Evolutionary conservation across 2,797 vertebrate species (phyloP).

Genomic region (Vespertilio murinus): DNA sequence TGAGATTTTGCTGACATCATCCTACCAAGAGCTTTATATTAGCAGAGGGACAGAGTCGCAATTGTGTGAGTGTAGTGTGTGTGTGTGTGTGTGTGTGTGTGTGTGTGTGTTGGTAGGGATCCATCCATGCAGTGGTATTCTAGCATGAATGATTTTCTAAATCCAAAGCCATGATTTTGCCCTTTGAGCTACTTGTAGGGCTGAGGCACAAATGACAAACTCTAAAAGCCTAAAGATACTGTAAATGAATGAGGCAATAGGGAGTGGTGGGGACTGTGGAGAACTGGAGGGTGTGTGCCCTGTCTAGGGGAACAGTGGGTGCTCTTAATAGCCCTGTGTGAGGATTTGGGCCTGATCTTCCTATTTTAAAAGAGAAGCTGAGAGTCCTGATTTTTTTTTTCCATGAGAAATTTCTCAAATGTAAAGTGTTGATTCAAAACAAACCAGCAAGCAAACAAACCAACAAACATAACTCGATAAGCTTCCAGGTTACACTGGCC

Average conservation of each 20-base stretch:
- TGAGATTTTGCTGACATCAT: neutral
- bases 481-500: neutral
- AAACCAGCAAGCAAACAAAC: neutral
- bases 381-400: slow-evolving; percentile 6
- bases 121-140: neutral
- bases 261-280: neutral
- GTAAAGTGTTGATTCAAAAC: slow-evolving; percentile 37
- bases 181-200: neutral
- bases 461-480: neutral
- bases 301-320: neutral
- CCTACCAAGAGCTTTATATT: slow-evolving; percentile 12
- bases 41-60: neutral
- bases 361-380: neutral
- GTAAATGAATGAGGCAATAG: neutral
- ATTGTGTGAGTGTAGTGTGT: neutral
- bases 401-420: neutral
- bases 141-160: slow-evolving; percentile 10
- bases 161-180: neutral
- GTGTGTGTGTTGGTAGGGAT: neutral
- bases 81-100: neutral
- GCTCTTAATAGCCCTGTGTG: neutral
- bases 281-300: neutral
- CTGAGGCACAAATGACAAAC: neutral
- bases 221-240: neutral
- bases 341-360: neutral